A percentile compares a stretch with the other conserved stretches of the same genome.
Conservation (phyloP, 2,888 invertebrate genomes). For the Dioctria linearis region DNA sequence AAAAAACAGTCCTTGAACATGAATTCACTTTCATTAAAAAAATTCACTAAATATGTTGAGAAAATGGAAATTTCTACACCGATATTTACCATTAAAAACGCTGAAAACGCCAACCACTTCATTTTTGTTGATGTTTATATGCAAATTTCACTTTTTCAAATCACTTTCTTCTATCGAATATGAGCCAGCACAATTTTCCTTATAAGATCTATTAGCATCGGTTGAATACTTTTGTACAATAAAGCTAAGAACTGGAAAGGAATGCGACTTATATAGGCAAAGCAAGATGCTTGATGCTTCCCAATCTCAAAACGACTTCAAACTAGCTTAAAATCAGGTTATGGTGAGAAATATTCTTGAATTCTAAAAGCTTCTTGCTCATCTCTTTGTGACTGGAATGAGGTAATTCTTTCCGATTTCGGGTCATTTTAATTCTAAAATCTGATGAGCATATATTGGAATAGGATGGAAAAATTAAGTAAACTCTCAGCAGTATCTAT, state of each 20-base stretch:
- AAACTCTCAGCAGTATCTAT: too few species aligned
- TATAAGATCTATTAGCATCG: too few species aligned
- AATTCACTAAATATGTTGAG: neutral
- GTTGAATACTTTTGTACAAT: constrained; percentile 36
- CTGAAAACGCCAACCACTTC: constrained; percentile 53
- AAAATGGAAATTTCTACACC: neutral
- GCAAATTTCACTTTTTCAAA: constrained; percentile 1
- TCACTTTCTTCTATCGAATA: constrained; percentile 36
- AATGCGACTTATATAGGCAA: constrained; percentile 40
- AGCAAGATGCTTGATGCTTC: neutral
- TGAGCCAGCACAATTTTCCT: too few species aligned
- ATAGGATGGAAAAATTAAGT: too few species aligned
- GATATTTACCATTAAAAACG: constrained; percentile 57
- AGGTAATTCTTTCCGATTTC: too few species aligned
- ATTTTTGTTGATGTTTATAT: constrained; percentile 41
- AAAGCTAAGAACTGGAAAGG: constrained; percentile 51
- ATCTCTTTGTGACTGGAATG: too few species aligned
- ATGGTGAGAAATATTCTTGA: too few species aligned
- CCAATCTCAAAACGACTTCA: too few species aligned
- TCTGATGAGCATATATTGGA: too few species aligned
- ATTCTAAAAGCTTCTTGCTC: too few species aligned
- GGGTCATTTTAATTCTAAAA: too few species aligned
- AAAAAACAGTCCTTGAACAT: neutral
- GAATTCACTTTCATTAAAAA: neutral
- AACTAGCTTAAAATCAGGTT: too few species aligned